Base-by-base conservation (phyloP, 2,888 invertebrate genomes). In the Ypsolopha sequella region DNA sequence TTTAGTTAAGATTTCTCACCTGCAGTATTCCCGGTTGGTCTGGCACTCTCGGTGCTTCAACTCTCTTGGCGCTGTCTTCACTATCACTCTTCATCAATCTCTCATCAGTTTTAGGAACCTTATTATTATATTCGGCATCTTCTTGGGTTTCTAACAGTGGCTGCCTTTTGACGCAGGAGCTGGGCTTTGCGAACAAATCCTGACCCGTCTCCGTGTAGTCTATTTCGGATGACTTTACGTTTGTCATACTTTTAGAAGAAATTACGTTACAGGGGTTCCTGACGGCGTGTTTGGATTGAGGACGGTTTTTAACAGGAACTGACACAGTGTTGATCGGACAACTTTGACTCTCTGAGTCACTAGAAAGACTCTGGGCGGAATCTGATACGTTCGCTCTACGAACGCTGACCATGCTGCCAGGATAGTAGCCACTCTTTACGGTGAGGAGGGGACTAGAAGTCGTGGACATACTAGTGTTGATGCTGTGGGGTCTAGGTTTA, bases 371-470 rank as follows among this genome's bases (percentile, higher is more conserved):
- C 58, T 91, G 91, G 63, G 89, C 82, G 58, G 92, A 92, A 60
- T 92, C 92, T 11, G 90, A 88, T 1, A 88, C 88, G 57, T 87
- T 88, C 0, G 86, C 84, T 53, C 89, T 89, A 58, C 90, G 87
- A 0, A 91, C 89, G 62, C 91, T 91, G 53, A 91, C 78, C 73
- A 91, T 80, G 58, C 91, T 90, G 1, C 91, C 90, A 3, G 90
- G 89, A 58, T 89, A 90, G 57, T 88, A 87, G 0, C 90, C 87
- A 24, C 24, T 24, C 63, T 90, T 88, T 9, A 90, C 87, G 51
- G 89, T 89, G 52, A 92, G 69, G 49, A 93, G 76, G 0, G 94
- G 93, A 64, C 92, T 93, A 0, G 93, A 92, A 47, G 89, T 89
- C 9, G 90, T 91, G 4, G 90, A 93, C 51, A 87, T 88, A 63